Base-by-base conservation (phyloP, 1,140 invertebrate species). In the Bombus consobrinus region DNA sequence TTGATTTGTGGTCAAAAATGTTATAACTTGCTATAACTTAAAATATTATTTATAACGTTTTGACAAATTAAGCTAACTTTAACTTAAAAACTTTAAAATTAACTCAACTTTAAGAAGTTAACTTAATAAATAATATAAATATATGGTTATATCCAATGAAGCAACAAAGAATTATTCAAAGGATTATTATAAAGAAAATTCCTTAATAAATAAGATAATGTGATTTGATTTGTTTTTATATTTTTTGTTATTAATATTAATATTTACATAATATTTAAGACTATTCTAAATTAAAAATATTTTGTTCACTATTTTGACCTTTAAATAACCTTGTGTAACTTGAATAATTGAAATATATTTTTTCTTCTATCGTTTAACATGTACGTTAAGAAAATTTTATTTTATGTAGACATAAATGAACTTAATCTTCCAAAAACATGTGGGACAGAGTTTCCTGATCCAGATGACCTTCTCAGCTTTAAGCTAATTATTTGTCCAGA, bases 401-500 rank as follows among this genome's bases (percentile, higher is more conserved):
- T 89, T 89, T 87, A 97, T 97, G 75, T 96, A 99, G 99, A 99
- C 97, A 98, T 99, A 92, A 99, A 98, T 96, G 99, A 99, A 96
- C 95, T 99, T 85, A 99, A 99, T 96, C 96, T 99, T 93, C 99
- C 99, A 86, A 99, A 99, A 96, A 99, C 99, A 74, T 99, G 99
- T 95, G 97, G 96, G 92, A 99, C 98, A 92, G 98, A 99, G 94
- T 99, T 99, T 95, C 98, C 98, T 83, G 98, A 99, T 95, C 97
- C 98, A 87, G 98, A 99, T 96, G 99, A 99, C 95, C 96, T 99
- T 92, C 96, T 99, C 88, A 98, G 97, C 95, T 99, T 99, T 95
- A 99, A 99, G 96, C 96, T 99, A 91, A 97, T 98, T 80, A 99
- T 99, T 94, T 98, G 97, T 94, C 99, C 99, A 87, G 99, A 99